A percentile compares a stretch with the other conserved stretches of the same genome.
phyloP scores from a whole-genome alignment of 2,888 invertebrate species.

The Zaprionus bogoriensis region DNA sequence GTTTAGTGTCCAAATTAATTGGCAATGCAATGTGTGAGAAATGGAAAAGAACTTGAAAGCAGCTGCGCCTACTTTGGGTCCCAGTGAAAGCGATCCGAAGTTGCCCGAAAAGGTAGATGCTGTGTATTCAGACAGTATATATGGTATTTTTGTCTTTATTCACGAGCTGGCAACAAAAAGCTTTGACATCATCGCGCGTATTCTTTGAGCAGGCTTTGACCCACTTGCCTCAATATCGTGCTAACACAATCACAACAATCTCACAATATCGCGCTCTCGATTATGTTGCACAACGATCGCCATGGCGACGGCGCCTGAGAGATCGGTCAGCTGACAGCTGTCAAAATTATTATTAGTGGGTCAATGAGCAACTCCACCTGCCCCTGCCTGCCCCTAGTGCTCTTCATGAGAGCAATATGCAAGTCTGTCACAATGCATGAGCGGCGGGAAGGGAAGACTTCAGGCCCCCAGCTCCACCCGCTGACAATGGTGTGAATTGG shows the following conservation, averaged over 20 bases:
- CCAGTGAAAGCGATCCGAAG: neutral
- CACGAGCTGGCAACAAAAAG: neutral
- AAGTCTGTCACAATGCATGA: conserved; percentile 27
- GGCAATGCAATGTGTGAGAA: conserved; percentile 3
- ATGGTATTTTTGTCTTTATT: neutral
- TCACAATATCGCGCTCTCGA: conserved; percentile 11
- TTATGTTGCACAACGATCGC: conserved; percentile 42
- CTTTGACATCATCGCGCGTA: conserved; percentile 6
- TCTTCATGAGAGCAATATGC: neutral
- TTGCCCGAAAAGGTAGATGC: neutral
- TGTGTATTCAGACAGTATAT: too few relatives aligned
- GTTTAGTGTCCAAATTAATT: conserved; percentile 36
- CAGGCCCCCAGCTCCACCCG: conserved; percentile 28
- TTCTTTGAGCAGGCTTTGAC: conserved; percentile 24
- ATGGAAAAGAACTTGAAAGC: neutral
- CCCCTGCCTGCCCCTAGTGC: neutral
- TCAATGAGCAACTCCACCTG: conserved; percentile 23
- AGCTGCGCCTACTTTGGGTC: too few relatives aligned
- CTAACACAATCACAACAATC: neutral
- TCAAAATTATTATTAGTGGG: conserved; percentile 27
- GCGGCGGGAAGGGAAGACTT: too few relatives aligned
- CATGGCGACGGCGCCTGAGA: conserved; percentile 29
- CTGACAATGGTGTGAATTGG: conserved; percentile 69
- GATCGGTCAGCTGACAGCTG: conserved; percentile 40
- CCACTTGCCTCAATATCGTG: conserved; percentile 25